Percentiles rank a stretch among this genome's conserved stretches.
These are phyloP conservation scores for Hydractinia echinata DNA, from an alignment of 30 jellyfish, hydroid and myxozoan species.

Conservation along the genomic window DNA sequence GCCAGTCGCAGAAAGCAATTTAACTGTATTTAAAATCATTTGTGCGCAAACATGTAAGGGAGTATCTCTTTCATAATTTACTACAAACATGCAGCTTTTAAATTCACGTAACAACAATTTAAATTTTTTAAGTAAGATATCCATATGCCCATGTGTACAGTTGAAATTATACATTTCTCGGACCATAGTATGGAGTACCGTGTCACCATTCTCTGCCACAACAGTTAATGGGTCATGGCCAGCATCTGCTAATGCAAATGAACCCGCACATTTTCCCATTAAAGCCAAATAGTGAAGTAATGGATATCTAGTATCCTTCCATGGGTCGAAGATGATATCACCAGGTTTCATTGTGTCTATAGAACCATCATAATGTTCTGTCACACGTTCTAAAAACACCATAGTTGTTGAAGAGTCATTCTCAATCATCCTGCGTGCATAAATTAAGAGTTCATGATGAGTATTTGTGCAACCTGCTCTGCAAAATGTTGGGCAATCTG, in stretches of 20 bases:
- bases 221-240: conserved; percentile 30
- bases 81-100: not conserved
- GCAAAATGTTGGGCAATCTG: conserved; percentile 35
- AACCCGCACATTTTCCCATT: conserved; percentile 34
- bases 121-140: conserved; percentile 20
- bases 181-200: conserved; percentile 18
- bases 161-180: conserved; percentile 29
- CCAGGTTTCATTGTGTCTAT: conserved; percentile 20
- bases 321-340: conserved; percentile 23
- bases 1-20: not conserved
- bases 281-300: conserved; percentile 28
- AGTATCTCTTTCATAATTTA: conserved; percentile 1
- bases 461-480: conserved; percentile 1
- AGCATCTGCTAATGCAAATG: conserved; percentile 22
- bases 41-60: conserved; percentile 23
- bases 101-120: conserved; percentile 16
- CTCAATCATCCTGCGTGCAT: conserved; percentile 24
- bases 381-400: conserved; percentile 1
- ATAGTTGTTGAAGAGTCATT: conserved; percentile 18
- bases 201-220: conserved; percentile 28
- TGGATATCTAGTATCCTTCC: conserved; percentile 31
- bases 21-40: conserved; percentile 8
- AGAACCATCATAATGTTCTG: conserved; percentile 21
- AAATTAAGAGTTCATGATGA: conserved; percentile 26
- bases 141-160: conserved; percentile 42